A percentile compares a stretch with the other conserved stretches of the same genome.
Evolutionary conservation across 2,113 vertebrate species (phyloP).

Genomic region (Pteropus alecto): DNA sequence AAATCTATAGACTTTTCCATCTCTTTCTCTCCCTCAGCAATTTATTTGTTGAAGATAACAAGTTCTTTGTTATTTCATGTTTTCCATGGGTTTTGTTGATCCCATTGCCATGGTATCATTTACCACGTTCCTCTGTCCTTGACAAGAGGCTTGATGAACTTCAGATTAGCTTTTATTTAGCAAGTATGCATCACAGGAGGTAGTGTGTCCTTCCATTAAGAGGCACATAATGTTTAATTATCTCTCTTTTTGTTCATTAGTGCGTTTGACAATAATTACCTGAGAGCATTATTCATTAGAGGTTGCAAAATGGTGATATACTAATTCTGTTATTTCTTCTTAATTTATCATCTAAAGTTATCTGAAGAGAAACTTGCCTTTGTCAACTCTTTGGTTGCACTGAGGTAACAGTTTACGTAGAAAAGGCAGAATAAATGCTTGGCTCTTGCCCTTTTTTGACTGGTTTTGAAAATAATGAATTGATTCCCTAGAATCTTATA

Average conservation of each 20-base stretch:
- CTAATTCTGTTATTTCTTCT: not conserved
- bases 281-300: not conserved
- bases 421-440: not conserved
- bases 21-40: not conserved
- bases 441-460: not conserved
- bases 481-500: not conserved
- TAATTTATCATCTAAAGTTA: not conserved
- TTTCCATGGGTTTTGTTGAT: not conserved
- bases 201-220: not conserved
- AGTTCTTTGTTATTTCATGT: not conserved
- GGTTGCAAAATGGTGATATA: not conserved
- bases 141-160: not conserved
- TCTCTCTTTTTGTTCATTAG: not conserved
- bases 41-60: not conserved
- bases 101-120: not conserved
- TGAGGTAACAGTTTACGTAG: not conserved
- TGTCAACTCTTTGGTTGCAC: not conserved
- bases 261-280: not conserved
- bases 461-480: not conserved
- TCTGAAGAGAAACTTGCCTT: not conserved
- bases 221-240: not conserved
- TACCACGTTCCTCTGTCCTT: not conserved
- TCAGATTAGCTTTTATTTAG: not conserved
- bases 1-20: not conserved
- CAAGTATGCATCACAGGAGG: not conserved